These are phyloP conservation scores for Mus pahari DNA, from an alignment of 2,113 vertebrate genomes.

Conservation along the genomic window DNA sequence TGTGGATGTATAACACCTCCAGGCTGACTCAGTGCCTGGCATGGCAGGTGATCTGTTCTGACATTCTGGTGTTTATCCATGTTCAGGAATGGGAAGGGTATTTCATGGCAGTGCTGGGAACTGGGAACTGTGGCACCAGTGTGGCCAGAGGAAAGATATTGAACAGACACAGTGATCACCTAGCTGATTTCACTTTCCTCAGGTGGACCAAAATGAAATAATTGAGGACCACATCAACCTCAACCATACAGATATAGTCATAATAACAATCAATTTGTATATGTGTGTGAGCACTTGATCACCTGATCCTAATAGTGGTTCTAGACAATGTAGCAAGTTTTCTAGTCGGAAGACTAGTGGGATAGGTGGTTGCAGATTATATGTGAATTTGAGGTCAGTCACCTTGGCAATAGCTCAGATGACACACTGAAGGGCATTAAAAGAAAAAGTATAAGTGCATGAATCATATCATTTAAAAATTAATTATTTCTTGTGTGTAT, in stretches of 20 bases:
- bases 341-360: neutral
- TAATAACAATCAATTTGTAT: neutral
- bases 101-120: neutral
- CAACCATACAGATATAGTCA: neutral
- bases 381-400: neutral
- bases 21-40: constrained; percentile 27
- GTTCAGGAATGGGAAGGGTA: neutral
- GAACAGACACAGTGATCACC: neutral
- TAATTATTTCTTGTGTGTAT: too few relatives aligned
- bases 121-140: neutral
- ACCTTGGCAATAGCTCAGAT: neutral
- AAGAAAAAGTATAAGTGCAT: neutral
- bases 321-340: neutral
- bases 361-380: too few relatives aligned
- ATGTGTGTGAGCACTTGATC: neutral
- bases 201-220: neutral
- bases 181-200: neutral
- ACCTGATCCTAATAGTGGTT: neutral
- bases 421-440: neutral
- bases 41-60: constrained; percentile 8
- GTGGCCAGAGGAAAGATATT: neutral
- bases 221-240: neutral
- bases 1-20: constrained; percentile 23
- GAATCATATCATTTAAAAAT: neutral
- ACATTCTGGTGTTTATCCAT: neutral